Evolutionary conservation across 2,888 invertebrate genomes (phyloP), one percentile per base, ranked within the genome.

Genomic region (Nemotelus pantherinus): DNA sequence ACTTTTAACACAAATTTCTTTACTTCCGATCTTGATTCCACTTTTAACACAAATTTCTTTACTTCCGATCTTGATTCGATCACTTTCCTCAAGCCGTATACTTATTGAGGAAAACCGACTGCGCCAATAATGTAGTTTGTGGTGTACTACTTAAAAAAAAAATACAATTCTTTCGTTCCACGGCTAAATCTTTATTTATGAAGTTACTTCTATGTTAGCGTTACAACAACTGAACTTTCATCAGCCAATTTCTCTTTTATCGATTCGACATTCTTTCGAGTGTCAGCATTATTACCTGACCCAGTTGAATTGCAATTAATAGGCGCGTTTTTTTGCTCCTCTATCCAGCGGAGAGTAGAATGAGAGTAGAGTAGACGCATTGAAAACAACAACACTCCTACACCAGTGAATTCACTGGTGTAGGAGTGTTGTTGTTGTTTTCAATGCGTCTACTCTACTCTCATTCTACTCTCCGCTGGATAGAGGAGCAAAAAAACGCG

Each of bases 191-290:
- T 58, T 58, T 25, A n/a, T 58, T 58, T 58, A 58, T 58, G 58
- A 58, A n/a, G 9, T n/a, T 25, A 10, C 58, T 58, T 58, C 43
- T 63, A 25, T 63, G 63, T 10, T 63, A 63, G 43, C 10, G 63
- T 7, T 3, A 63, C 63, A 63, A 63, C 63, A 63, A 63, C 63
- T 63, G 41, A 65, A 3, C 45, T 45, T 47, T 45, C n/a, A 65
- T 65, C 65, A 47, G 65, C 41, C 65, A 65, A 65, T 65, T 65
- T 45, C 65, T 47, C 65, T 65, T 65, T 47, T 65, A 65, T 45
- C 43, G 63, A 41, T 3, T 39, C 25, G 25, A 25, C 63, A 63
- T 63, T 63, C 9, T 41, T 63, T 63, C 4, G 39, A 43, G 41
- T 63, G 39, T 5, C 1, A 63, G 63, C 10, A 63, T n/a, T 6